Evolutionary conservation across 2,113 vertebrate species (phyloP), one percentile per base, ranked within the genome.

Genomic region (Oncorhynchus nerka): DNA sequence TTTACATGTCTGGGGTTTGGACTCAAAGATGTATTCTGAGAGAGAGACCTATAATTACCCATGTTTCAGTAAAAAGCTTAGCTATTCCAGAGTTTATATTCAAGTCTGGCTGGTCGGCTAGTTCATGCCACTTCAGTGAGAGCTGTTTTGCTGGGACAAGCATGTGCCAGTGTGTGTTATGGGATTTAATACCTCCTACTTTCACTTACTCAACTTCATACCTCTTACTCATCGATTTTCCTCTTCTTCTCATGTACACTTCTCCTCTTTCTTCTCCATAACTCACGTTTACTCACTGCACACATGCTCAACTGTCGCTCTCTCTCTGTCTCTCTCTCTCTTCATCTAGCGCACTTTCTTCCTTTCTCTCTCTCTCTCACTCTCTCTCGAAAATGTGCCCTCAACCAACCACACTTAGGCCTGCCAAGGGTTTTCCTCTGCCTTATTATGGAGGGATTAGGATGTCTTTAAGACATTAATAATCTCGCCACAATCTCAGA

Each of bases 391-490:
- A 45, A 45, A 45, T 45, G 39, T 45, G 39, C 39, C 39, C 45
- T 49, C n/a, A 2, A 48, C 22, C 67, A 62, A 12, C 26, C 57
- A 64, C 32, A 74, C 34, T 30, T 45, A 9, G 39, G 39, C 39
- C 9, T 45, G 39, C 39, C 9, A 45, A 11, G 39, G 39, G 9
- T 45, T 45, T 45, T 45, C 39, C 39, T 45, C 39, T 45, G 39
- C 9, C 9, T 45, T 45, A 45, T 45, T 45, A 45, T 45, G 9
- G 39, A 45, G 39, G 75, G 78, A 85, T 85, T 71, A 80, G 69
- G 48, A 39, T 70, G 68, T 78, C 26, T 82, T 79, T 70, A 68
- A 80, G 16, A 62, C 72, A 51, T 64, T 78, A 84, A 76, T 77
- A 69, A 68, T 70, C 34, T 64, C n/a, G 6, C 34, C 34, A 39